Evolutionary conservation across 30 jellyfish, hydroid and myxozoan genomes (phyloP).

Genomic region (Morbakka virulenta): DNA sequence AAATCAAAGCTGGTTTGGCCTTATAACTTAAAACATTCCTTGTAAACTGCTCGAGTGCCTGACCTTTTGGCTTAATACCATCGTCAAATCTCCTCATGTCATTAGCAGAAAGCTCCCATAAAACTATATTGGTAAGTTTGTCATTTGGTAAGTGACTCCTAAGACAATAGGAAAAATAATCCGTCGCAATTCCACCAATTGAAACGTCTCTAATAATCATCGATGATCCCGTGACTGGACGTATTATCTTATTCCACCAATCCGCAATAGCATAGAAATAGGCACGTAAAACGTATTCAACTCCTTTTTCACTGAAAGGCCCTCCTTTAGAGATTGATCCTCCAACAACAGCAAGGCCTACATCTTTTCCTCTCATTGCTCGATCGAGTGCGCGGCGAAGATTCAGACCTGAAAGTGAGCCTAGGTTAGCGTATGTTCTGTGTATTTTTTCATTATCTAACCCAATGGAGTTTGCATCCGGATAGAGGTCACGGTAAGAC

Average conservation of each 20-base stretch:
- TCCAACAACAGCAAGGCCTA: constrained; percentile 97
- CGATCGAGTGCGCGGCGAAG: constrained; percentile 86
- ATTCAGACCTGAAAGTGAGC: constrained; percentile 92
- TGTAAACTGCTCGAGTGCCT: constrained; percentile 94
- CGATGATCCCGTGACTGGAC: constrained; percentile 98
- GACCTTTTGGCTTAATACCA: constrained; percentile 66
- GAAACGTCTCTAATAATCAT: constrained; percentile 97
- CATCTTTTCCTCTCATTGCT: constrained; percentile 98
- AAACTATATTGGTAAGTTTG: constrained; percentile 87
- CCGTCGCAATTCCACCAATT: constrained; percentile 99
- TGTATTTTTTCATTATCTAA: constrained; percentile 95
- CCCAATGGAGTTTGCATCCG: constrained; percentile 94
- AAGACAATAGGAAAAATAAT: constrained; percentile 90
- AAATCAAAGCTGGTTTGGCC: constrained; percentile 95
- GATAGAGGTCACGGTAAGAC: constrained; percentile 85
- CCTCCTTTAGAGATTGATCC: constrained; percentile 99
- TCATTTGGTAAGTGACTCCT: constrained; percentile 95
- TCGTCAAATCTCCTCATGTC: constrained; percentile 98
- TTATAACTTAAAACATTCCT: constrained; percentile 88
- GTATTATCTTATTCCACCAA: constrained; percentile 97
- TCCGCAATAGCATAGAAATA: constrained; percentile 98
- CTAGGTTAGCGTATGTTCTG: constrained; percentile 93
- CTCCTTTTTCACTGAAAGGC: constrained; percentile 98
- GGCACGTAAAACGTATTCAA: constrained; percentile 87
- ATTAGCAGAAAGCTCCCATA: constrained; percentile 98